Evolutionary conservation across 64 coral and sea anemone genomes (phyloP).

Genomic region (Montipora efflorescens): DNA sequence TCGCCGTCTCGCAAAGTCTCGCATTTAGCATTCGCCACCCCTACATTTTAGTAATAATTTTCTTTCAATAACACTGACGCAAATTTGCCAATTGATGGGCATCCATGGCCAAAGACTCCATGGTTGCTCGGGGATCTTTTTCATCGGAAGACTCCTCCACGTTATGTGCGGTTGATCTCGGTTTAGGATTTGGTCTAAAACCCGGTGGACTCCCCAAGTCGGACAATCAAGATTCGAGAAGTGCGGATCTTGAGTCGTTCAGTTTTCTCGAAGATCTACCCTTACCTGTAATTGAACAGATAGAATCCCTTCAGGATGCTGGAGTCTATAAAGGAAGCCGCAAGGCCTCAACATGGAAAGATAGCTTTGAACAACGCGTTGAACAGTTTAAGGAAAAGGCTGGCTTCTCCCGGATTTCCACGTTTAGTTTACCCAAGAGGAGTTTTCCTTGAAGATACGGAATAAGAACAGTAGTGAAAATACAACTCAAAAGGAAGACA

Average conservation of each 20-base stretch:
- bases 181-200: conserved; percentile 85
- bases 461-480: conserved; percentile 45
- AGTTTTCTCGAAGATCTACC: conserved; percentile 19
- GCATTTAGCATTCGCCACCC: too few species aligned
- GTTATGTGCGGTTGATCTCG: conserved; percentile 70
- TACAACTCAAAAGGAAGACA: background rate
- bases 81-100: background rate
- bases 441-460: conserved; percentile 3
- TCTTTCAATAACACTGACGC: too few species aligned
- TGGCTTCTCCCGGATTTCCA: background rate
- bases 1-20: too few species aligned
- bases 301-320: background rate
- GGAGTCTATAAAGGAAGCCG: background rate
- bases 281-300: background rate
- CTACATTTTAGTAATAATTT: too few species aligned
- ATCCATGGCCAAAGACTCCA: conserved; percentile 35
- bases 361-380: conserved; percentile 34
- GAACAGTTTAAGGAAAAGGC: conserved; percentile 48
- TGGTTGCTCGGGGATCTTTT: conserved; percentile 43
- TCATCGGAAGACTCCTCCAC: conserved; percentile 66
- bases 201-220: conserved; percentile 78
- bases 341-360: conserved; percentile 25
- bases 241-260: conserved; percentile 11
- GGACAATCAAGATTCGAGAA: background rate
- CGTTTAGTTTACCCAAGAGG: conserved; percentile 1